A percentile compares a stretch with the other conserved stretches of the same genome.
Evolutionary conservation across 35 echinoderm and acorn worm species (phyloP).

Genomic region (Diadema setosum): DNA sequence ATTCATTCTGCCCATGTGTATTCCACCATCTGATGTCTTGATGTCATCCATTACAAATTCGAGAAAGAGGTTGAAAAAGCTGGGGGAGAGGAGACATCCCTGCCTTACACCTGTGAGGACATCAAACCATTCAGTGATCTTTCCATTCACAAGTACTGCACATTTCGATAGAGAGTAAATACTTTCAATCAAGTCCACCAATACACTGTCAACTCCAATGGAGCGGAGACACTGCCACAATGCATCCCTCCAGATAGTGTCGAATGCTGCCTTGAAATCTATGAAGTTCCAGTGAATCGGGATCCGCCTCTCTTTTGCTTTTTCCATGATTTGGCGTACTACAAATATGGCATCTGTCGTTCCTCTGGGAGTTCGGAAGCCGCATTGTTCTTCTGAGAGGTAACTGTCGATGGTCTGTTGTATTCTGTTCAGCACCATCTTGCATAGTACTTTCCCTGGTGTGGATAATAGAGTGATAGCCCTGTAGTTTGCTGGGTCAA

Average conservation of each 20-base stretch:
- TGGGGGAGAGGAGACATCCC: too few species aligned
- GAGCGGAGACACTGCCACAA: background rate
- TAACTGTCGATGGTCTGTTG: background rate
- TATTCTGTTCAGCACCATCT: constrained; percentile 8
- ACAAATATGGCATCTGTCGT: constrained; percentile 6
- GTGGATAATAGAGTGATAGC: constrained; percentile 19
- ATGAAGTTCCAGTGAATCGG: background rate
- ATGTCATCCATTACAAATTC: too few species aligned
- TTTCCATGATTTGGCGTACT: background rate
- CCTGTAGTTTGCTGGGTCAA: constrained; percentile 41
- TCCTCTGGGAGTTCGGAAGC: background rate
- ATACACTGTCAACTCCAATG: background rate
- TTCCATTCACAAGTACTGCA: too few species aligned
- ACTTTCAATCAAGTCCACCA: background rate
- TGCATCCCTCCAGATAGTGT: constrained; percentile 10
- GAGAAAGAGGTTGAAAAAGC: too few species aligned
- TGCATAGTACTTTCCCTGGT: background rate
- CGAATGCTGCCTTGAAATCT: constrained; percentile 22
- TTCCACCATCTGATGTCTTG: too few species aligned
- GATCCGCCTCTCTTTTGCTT: background rate
- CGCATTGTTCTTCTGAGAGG: background rate
- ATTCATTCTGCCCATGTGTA: too few species aligned
- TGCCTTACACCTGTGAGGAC: too few species aligned
- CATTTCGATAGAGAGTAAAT: too few species aligned
- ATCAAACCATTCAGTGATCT: too few species aligned